Evolutionary conservation across 2,113 vertebrate genomes (phyloP), one percentile per base, ranked within the genome.

Genomic region (Numida meleagris): DNA sequence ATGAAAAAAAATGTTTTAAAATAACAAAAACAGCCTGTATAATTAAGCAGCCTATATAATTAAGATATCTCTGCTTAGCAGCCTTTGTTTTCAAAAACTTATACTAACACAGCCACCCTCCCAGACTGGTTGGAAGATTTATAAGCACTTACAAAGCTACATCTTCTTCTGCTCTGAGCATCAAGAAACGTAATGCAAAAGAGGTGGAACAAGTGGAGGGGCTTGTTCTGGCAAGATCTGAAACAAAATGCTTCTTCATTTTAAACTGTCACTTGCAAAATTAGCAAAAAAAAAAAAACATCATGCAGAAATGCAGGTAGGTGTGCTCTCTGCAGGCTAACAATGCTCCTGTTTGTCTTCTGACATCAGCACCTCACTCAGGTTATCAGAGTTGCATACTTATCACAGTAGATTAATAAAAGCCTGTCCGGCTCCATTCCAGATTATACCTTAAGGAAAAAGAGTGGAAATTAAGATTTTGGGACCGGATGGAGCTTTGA

Each of bases 101-200:
- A 2, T 23, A 4, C 24, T 38, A 67, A 4, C 42, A 40, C 34
- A 36, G 2, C 14, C 27, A 74, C 11, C 18, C 21, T 65, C 36
- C 29, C 33, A 78, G 3, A 14, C 4, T 31, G 62, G 1, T 34
- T 59, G 19, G 13, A 48, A 29, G 3, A 10, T 13, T 61, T 17
- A 2, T 0, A 61, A 68, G 48, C 14, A 48, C 0, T 10, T 16
- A 33, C 20, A 55, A 48, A 24, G 14, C 63, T 16, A 33, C 11
- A 0, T 38, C 34, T 16, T 13, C 6, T 42, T 59, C 62, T 84
- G 34, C 33, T 36, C 48, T 72, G 71, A 78, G 51, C 51, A 24
- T 43, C 13, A 1, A 11, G 19, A 6, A 6, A 4, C 51, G 34
- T 46, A 31, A 46, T 23, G 71, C 59, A 45, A 40, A 92, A 87